phyloP scores from a whole-genome alignment of 2,797 vertebrate species.

The Podarcis lilfordi region DNA sequence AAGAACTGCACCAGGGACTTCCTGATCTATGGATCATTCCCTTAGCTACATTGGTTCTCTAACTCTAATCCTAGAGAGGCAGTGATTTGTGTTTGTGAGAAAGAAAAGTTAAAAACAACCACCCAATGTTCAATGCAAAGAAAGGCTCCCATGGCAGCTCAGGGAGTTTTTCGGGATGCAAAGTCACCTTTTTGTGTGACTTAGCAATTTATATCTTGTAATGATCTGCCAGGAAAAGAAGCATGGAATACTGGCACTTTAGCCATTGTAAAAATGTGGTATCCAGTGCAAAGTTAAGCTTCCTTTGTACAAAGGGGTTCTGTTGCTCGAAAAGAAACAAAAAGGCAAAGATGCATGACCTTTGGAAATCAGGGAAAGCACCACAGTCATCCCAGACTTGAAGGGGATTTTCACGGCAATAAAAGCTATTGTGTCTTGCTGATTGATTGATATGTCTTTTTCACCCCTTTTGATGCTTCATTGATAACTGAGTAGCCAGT shows the following conservation, averaged over 20 bases:
- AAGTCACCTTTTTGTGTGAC: not conserved
- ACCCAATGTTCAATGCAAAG: not conserved
- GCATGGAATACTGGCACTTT: not conserved
- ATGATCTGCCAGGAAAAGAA: not conserved
- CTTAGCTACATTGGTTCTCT: not conserved
- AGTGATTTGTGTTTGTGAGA: not conserved
- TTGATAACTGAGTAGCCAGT: not conserved
- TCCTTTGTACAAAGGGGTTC: not conserved
- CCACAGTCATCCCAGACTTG: rapidly evolving
- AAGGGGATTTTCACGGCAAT: not conserved
- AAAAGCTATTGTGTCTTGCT: not conserved
- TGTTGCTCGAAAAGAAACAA: conserved; percentile 13
- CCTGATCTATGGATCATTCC: not conserved
- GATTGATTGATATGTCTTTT: not conserved
- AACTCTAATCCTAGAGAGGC: not conserved
- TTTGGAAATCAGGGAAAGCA: conserved; percentile 25
- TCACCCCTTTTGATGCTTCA: not conserved
- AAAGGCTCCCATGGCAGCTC: not conserved
- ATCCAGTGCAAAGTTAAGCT: not conserved
- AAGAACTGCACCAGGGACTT: not conserved
- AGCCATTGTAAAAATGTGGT: not conserved
- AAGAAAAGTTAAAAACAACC: no score
- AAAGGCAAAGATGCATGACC: not conserved
- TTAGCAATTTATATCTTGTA: not conserved
- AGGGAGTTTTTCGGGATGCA: not conserved